Evolutionary conservation across 1,140 invertebrate genomes (phyloP).

Genomic region (Anagrus nilaparvatae): DNA sequence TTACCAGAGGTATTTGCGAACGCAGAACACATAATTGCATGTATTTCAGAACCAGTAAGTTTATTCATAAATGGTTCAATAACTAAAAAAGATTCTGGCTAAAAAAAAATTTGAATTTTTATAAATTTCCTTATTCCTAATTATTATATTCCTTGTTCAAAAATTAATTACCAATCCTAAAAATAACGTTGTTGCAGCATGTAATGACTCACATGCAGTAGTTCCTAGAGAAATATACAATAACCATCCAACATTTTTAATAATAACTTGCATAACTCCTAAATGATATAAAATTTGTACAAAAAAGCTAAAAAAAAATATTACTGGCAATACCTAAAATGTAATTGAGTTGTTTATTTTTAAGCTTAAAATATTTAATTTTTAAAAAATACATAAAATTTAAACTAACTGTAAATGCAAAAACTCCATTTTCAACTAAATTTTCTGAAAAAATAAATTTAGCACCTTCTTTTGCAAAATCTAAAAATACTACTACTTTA

Average conservation of each 20-base stretch:
- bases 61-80: slow-evolving; percentile 70
- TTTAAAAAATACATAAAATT: not conserved
- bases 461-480: slow-evolving; percentile 67
- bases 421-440: slow-evolving; percentile 54
- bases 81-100: slow-evolving; percentile 79
- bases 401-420: slow-evolving; percentile 55
- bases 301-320: slow-evolving; percentile 84
- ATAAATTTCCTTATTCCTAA: not conserved
- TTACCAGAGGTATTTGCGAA: slow-evolving; percentile 87
- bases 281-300: slow-evolving; percentile 80
- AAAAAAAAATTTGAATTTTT: slow-evolving; percentile 21
- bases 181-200: slow-evolving; percentile 82
- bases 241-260: slow-evolving; percentile 67
- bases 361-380: not conserved
- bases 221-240: slow-evolving; percentile 67
- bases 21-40: slow-evolving; percentile 83
- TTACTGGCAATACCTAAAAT: slow-evolving; percentile 66
- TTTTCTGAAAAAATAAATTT: slow-evolving; percentile 74
- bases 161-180: slow-evolving; percentile 57
- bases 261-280: slow-evolving; percentile 76
- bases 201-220: slow-evolving; percentile 85
- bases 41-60: slow-evolving; percentile 81
- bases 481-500: slow-evolving; percentile 69
- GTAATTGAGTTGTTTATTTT: not conserved
- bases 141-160: not conserved